Percentiles rank a stretch among this genome's conserved stretches.
Evolutionary conservation across 2,113 vertebrate genomes (phyloP).

Genomic region (Pangasianodon gigas): DNA sequence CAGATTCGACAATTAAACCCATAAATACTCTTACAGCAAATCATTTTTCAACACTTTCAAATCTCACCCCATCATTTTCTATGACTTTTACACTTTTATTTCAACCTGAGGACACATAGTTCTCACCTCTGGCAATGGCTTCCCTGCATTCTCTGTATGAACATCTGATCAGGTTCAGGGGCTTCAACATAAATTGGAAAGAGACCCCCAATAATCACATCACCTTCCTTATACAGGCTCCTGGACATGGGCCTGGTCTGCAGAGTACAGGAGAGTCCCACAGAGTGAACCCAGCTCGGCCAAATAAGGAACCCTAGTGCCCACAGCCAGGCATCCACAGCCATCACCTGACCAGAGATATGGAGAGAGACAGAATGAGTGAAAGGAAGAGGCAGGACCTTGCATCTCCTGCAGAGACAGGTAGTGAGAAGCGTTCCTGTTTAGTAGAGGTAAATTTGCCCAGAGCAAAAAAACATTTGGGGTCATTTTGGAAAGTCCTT

Average conservation of each 20-base stretch:
- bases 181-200: constrained; percentile 61
- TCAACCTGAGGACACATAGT: background rate
- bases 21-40: background rate
- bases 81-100: background rate
- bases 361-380: background rate
- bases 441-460: constrained; percentile 57
- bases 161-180: constrained; percentile 53
- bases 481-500: constrained; percentile 50
- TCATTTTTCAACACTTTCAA: background rate
- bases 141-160: constrained; percentile 35
- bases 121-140: constrained; percentile 56
- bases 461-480: constrained; percentile 40
- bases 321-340: constrained; percentile 40
- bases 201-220: constrained; percentile 63
- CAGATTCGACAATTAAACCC: background rate
- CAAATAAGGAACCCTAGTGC: constrained; percentile 46
- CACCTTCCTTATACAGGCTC: constrained; percentile 59
- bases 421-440: constrained; percentile 38
- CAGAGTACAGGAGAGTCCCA: constrained; percentile 49
- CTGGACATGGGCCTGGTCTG: constrained; percentile 57
- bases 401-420: constrained; percentile 35
- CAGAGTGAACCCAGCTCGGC: constrained; percentile 27
- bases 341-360: constrained; percentile 33
- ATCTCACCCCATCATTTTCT: background rate
- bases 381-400: background rate